phyloP scores from a whole-genome alignment of 2,113 vertebrate genomes.

The Pagrus major region DNA sequence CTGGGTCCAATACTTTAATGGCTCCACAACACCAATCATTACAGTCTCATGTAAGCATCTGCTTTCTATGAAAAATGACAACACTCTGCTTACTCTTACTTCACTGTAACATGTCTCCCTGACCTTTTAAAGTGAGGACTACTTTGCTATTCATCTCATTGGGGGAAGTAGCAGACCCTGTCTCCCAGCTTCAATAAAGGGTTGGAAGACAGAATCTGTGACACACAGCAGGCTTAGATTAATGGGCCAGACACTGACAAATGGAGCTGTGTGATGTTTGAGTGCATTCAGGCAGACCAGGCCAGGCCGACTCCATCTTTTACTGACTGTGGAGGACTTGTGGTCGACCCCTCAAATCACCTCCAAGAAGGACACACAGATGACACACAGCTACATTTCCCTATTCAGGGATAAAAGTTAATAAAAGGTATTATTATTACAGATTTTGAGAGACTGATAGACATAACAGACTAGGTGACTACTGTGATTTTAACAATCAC shows the following conservation, averaged over 20 bases:
- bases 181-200: slow-evolving; percentile 20
- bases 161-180: slow-evolving; percentile 15
- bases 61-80: slow-evolving; percentile 63
- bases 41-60: slow-evolving; percentile 56
- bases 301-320: slow-evolving; percentile 32
- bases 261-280: slow-evolving; percentile 22
- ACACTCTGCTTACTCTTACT: slow-evolving; percentile 6
- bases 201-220: slow-evolving; percentile 4
- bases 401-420: not conserved
- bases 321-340: slow-evolving; percentile 18
- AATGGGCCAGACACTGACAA: slow-evolving; percentile 30
- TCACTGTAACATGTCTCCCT: slow-evolving; percentile 21
- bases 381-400: not conserved
- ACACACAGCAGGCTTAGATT: slow-evolving; percentile 34
- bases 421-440: too few species aligned
- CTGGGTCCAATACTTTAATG: slow-evolving; percentile 29
- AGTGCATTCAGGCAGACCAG: slow-evolving; percentile 4
- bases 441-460: not conserved
- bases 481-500: not conserved
- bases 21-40: slow-evolving; percentile 40
- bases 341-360: slow-evolving; percentile 44
- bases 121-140: slow-evolving; percentile 40
- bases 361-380: slow-evolving; percentile 31
- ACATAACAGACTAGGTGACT: not conserved
- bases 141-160: slow-evolving; percentile 26